phyloP scores from a whole-genome alignment of 23 tunicate genomes.

The Oikopleura vanhoeffeni region DNA sequence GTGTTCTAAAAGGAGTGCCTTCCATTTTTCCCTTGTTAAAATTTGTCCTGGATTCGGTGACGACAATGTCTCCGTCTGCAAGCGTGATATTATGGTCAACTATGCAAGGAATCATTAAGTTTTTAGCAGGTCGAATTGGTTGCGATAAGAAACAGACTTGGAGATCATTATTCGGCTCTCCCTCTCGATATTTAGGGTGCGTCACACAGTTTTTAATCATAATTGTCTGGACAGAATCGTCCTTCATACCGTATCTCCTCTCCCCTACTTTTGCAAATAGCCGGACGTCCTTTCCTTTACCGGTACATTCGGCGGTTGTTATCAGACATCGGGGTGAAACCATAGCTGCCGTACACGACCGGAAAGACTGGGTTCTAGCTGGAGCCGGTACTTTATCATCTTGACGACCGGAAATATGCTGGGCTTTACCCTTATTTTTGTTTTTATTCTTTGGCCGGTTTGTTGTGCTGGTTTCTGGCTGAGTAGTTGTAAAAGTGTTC shows the following conservation, averaged over 20 bases:
- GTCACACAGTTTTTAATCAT: neutral
- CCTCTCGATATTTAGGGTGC: neutral
- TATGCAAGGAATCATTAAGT: slow-evolving; percentile 1
- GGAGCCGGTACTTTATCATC: neutral
- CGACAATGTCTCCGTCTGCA: slow-evolving; percentile 7
- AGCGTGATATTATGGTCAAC: neutral
- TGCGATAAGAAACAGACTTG: neutral
- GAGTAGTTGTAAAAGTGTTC: neutral
- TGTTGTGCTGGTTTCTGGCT: neutral
- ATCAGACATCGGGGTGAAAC: neutral
- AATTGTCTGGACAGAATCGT: neutral
- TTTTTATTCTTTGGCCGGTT: neutral
- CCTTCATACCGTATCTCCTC: neutral
- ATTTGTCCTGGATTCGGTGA: slow-evolving; percentile 7
- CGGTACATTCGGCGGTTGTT: slow-evolving; percentile 5
- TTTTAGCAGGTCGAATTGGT: neutral
- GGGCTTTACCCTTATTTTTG: neutral
- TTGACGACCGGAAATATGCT: neutral
- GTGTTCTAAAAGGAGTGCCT: neutral
- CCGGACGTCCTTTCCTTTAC: neutral
- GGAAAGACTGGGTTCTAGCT: neutral
- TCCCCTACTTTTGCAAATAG: slow-evolving; percentile 1
- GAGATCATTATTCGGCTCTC: neutral
- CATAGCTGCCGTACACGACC: neutral
- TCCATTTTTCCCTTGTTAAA: neutral